Evolutionary conservation across 2,113 vertebrate species (phyloP).

Genomic region (Colinus virginianus): DNA sequence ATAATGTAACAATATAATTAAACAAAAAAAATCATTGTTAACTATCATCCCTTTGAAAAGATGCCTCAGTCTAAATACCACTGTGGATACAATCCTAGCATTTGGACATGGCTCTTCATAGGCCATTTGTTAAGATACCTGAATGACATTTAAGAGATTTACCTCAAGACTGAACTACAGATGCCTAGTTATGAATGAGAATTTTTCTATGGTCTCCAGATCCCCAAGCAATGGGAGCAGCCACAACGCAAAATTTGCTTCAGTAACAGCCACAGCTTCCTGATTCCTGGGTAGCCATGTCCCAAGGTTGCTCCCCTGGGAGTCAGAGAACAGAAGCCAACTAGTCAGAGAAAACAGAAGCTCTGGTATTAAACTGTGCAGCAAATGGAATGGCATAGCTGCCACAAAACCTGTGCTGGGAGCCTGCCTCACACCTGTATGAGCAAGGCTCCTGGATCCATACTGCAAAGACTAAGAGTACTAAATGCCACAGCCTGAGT

Average conservation of each 20-base stretch:
- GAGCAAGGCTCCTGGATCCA: fast-evolving
- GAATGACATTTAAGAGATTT: not conserved
- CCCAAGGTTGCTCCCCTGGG: not conserved
- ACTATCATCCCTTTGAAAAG: not conserved
- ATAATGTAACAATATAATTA: not conserved
- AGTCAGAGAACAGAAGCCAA: not conserved
- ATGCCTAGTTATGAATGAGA: not conserved
- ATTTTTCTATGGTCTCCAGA: not conserved
- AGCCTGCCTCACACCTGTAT: not conserved
- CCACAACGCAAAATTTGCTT: not conserved
- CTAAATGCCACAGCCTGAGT: not conserved
- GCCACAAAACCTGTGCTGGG: not conserved
- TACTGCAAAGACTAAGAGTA: not conserved
- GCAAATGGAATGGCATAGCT: not conserved
- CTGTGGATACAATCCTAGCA: not conserved
- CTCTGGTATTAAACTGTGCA: not conserved
- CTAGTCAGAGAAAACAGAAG: not conserved
- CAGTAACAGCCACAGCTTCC: not conserved
- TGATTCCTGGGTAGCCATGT: not conserved
- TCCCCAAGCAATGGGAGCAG: not conserved
- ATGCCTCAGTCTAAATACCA: not conserved
- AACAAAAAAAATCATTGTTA: not conserved
- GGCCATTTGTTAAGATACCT: not conserved
- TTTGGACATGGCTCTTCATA: not conserved
- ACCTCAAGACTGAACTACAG: not conserved